Evolutionary conservation across 2,888 invertebrate genomes (phyloP), one percentile per base, ranked within the genome.

Genomic region (Eupithecia tripunctaria): DNA sequence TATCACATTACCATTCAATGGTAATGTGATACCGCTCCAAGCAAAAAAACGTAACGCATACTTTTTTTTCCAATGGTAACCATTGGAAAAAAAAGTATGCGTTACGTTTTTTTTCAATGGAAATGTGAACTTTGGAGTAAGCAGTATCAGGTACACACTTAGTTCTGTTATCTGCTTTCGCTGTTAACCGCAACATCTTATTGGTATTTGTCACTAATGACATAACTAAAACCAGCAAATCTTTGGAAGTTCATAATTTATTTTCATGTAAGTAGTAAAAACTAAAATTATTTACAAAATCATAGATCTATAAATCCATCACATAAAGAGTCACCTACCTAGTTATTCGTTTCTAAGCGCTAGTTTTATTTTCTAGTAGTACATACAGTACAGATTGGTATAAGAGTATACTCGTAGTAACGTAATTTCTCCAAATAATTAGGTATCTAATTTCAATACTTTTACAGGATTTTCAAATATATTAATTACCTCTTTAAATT

Each of bases 281-380:
- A 83, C 81, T 83, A 85, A 74, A 78, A 84, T 79, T 76, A 88
- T 86, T 86, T 89, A 88, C 87, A 89, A 86, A 86, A 86, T 83
- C 73, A 83, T 81, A 84, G 81, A 83, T 86, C 83, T 85, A 85
- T 79, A 84, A 84, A 83, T 82, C 80, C 82, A 88, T 89, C 89
- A 89, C 89, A 87, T 83, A 84, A 32, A 82, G 74, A 84, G 85
- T 86, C 82, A 83, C 80, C 77, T 82, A 81, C 84, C 81, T 75
- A 77, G 68, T 79, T 79, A 81, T 81, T 83, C 75, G 67, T 73
- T 78, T 78, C 81, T 81, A 84, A 80, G 76, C 71, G 75, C 76
- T 82, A 82, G 67, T 72, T 74, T 76, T 56, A 67, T 70, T 36
- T 51, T 43, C 41, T 38, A 47, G 65, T n/a, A n/a, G n/a, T n/a